A percentile compares a stretch with the other conserved stretches of the same genome.
Evolutionary conservation across 2,888 invertebrate species (phyloP).

Genomic region (Cacoxenus indagator): DNA sequence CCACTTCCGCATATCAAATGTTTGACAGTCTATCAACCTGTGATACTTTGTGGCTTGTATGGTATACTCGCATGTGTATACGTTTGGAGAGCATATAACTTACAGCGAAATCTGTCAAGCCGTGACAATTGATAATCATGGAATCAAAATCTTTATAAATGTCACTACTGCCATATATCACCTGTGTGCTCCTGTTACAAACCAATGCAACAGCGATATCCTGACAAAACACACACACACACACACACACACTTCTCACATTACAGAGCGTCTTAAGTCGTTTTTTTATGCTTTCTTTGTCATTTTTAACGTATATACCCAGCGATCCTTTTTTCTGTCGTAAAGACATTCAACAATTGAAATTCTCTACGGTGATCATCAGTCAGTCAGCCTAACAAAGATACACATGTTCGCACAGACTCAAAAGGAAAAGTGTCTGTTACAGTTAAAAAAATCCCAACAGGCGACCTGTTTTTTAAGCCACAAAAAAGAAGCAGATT

Average conservation of each 20-base stretch:
- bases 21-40: background rate
- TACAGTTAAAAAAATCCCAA: conserved; percentile 39
- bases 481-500: background rate
- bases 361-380: conserved; percentile 10
- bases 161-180: background rate
- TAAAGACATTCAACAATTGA: conserved; percentile 21
- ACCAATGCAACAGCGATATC: background rate
- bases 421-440: conserved; percentile 51
- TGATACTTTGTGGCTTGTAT: background rate
- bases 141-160: conserved; percentile 5
- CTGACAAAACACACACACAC: background rate
- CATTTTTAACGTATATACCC: background rate
- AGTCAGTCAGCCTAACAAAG: conserved; percentile 18
- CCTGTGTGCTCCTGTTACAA: conserved; percentile 6
- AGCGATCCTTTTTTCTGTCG: background rate
- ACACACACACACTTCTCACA: background rate
- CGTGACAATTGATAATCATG: conserved; percentile 1
- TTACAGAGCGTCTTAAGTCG: conserved; percentile 47
- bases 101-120: background rate
- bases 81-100: background rate
- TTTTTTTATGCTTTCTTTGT: conserved; percentile 25
- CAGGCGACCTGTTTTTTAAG: conserved; percentile 57
- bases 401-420: conserved; percentile 43
- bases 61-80: too few species aligned
- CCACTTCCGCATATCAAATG: conserved; percentile 34